Percentiles rank a stretch among this genome's conserved stretches.
These are phyloP conservation scores for Enteromius argenteus DNA, from an alignment of 2,797 vertebrate species.

Conservation along the genomic window DNA sequence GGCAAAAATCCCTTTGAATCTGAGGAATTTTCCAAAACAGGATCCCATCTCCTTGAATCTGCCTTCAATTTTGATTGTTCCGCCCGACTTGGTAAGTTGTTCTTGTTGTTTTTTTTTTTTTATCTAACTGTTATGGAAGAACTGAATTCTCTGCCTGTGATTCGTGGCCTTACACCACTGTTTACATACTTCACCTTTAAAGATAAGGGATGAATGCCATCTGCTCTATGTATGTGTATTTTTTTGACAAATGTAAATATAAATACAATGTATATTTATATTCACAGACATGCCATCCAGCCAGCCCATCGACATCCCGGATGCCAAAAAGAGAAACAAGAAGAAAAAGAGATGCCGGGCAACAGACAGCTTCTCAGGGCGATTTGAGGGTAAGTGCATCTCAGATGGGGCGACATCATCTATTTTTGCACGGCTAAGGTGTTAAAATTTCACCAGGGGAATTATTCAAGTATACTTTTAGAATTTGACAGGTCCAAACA, in stretches of 20 bases:
- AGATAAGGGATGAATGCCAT: neutral
- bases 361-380: conserved; percentile 95
- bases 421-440: neutral
- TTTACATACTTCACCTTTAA: conserved; percentile 10
- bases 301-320: conserved; percentile 95
- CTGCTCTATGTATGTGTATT: neutral
- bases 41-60: conserved; percentile 85
- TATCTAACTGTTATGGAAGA: neutral
- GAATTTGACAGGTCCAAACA: neutral
- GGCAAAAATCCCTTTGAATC: conserved; percentile 95
- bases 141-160: neutral
- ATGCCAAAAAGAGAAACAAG: conserved; percentile 96
- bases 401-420: neutral
- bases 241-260: neutral
- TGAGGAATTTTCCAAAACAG: conserved; percentile 86
- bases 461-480: neutral
- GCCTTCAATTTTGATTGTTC: conserved; percentile 91
- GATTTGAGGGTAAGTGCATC: conserved; percentile 89
- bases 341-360: conserved; percentile 98
- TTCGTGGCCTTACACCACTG: neutral
- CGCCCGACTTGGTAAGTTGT: conserved; percentile 85
- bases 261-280: too few species aligned
- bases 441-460: neutral
- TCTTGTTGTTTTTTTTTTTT: conserved; percentile 29
- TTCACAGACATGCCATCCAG: conserved; percentile 90